Evolutionary conservation across 2,888 invertebrate genomes (phyloP).

Genomic region (Noctua janthe): DNA sequence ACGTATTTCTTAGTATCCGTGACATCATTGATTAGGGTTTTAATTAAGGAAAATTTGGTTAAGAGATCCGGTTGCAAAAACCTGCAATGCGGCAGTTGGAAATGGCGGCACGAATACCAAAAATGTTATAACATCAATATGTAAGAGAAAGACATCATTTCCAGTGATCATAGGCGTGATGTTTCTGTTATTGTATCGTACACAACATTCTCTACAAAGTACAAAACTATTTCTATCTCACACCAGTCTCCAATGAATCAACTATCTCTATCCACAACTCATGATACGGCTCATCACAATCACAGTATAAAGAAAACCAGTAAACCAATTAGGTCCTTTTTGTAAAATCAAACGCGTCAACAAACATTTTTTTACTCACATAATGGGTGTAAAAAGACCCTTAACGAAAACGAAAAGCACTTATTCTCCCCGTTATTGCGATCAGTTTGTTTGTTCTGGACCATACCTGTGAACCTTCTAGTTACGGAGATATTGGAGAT

Average conservation of each 20-base stretch:
- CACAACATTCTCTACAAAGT: not conserved
- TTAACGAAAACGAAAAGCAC: too few relatives aligned
- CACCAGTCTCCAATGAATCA: constrained; percentile 14
- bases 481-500: too few relatives aligned
- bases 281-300: constrained; percentile 19
- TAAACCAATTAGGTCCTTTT: not conserved
- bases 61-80: constrained; percentile 21
- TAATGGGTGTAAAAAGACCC: too few relatives aligned
- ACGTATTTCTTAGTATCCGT: not conserved
- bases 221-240: not conserved
- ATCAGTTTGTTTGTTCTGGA: too few relatives aligned
- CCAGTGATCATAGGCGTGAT: not conserved
- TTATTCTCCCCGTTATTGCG: too few relatives aligned
- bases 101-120: not conserved
- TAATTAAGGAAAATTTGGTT: not conserved
- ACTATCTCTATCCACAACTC: constrained; percentile 12
- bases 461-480: too few relatives aligned
- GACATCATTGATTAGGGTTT: constrained; percentile 12
- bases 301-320: not conserved
- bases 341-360: not conserved
- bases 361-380: not conserved
- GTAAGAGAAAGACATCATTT: too few relatives aligned
- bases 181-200: not conserved
- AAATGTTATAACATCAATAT: not conserved
- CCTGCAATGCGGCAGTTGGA: not conserved